Base-by-base conservation (phyloP, 2,113 vertebrate genomes). In the Hipposideros armiger region DNA sequence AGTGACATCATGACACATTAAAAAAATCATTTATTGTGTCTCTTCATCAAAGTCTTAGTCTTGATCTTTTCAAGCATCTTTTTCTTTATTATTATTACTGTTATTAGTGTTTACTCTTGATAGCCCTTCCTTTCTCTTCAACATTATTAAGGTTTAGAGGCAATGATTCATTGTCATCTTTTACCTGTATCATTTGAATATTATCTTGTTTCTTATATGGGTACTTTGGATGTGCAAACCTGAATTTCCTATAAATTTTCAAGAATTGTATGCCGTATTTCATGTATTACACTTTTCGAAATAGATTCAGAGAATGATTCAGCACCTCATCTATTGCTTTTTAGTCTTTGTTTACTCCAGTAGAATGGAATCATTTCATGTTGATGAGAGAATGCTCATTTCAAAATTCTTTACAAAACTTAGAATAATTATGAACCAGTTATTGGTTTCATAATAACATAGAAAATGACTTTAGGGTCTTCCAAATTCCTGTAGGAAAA, bases 161-260 rank as follows among this genome's bases (percentile, higher is more conserved):
- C 47, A 78, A 58, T 36, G 2, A 70, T 64, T 72, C 5, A 42
- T 47, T 92, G 4, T 76, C 3, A 52, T 87, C 4, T 45, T 95
- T 87, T 14, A 77, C 11, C 9, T 58, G 2, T 58, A 67, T 82
- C 11, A 72, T 62, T 94, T 76, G 45, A 69, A n/a, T 50, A 28
- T 81, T 60, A 28, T 26, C 3, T 77, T 82, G 7, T 56, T 82
- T 95, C 16, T 66, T 87, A 2, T 52, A 16, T 77, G 20, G 4
- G 1, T 80, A 64, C 54, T 94, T 87, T 60, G 7, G 4, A 88
- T 80, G 2, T 58, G 16, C 4, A 81, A 91, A 5, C n/a, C 60
- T 93, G n/a, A 92, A 82, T 56, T 74, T 76, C 11, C 67, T 81
- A 73, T 16, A 89, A 30, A 56, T 82, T 74, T 96, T 60, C 15